These are phyloP conservation scores for Promerops cafer DNA, from an alignment of 2,113 vertebrate species.

Conservation along the genomic window DNA sequence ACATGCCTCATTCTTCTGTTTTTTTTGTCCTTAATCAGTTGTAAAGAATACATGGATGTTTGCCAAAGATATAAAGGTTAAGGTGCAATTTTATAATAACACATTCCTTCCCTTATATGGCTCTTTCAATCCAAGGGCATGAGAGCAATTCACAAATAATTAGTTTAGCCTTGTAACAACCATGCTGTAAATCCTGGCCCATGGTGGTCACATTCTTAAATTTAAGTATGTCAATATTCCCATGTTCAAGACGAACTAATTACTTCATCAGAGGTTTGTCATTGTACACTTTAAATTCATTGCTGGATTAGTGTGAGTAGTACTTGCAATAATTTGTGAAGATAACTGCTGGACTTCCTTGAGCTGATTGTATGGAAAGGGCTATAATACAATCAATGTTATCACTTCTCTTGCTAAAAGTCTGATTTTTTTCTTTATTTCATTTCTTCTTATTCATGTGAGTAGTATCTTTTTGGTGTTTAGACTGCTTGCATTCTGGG, in stretches of 20 bases:
- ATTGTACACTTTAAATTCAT: not conserved
- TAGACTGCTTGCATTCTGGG: not conserved
- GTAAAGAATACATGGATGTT: conserved; percentile 39
- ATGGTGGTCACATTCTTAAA: not conserved
- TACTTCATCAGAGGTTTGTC: not conserved
- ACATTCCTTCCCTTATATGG: conserved; percentile 48
- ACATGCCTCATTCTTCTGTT: conserved; percentile 14
- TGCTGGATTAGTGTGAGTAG: not conserved
- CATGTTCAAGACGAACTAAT: not conserved
- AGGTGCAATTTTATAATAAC: conserved; percentile 48
- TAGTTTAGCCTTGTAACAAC: conserved; percentile 39
- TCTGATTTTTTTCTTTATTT: not conserved
- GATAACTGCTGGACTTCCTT: not conserved
- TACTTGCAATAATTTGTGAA: not conserved
- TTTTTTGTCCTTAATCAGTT: conserved; percentile 45
- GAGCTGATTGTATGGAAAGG: not conserved
- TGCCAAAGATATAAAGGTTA: conserved; percentile 54
- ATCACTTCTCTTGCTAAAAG: not conserved
- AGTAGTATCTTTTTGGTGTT: not conserved
- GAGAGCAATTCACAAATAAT: conserved; percentile 55
- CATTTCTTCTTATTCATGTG: not conserved
- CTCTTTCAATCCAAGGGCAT: conserved; percentile 27
- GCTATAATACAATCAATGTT: not conserved
- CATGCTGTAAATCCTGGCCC: not conserved
- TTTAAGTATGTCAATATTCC: conserved; percentile 28